A percentile compares a stretch with the other conserved stretches of the same genome.
These are phyloP conservation scores for Hippoglossus stenolepis DNA, from an alignment of 2,113 vertebrate genomes.

Conservation along the genomic window DNA sequence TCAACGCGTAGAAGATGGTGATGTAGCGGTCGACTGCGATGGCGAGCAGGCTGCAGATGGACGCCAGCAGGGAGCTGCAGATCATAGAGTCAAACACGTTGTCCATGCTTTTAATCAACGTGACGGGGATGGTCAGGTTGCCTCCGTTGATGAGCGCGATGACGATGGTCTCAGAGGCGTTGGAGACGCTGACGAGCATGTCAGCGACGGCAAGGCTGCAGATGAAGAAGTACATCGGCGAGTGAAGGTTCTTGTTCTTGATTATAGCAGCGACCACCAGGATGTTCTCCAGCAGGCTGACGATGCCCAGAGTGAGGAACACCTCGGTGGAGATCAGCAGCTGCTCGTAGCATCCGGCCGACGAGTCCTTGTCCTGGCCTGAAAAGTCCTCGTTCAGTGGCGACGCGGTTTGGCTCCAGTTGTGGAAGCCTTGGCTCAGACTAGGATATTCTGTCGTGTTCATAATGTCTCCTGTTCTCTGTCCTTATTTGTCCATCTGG, in stretches of 20 bases:
- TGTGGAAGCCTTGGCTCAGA: slow-evolving; percentile 73
- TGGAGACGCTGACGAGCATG: slow-evolving; percentile 95
- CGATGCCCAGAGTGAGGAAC: slow-evolving; percentile 91
- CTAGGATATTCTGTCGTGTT: slow-evolving; percentile 82
- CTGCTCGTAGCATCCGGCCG: slow-evolving; percentile 91
- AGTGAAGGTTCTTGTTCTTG: slow-evolving; percentile 96
- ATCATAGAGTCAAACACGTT: slow-evolving; percentile 96
- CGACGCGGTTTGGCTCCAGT: slow-evolving; percentile 80
- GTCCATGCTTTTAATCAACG: slow-evolving; percentile 90
- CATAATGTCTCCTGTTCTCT: slow-evolving; percentile 74
- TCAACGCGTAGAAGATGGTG: slow-evolving; percentile 95
- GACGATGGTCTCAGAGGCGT: slow-evolving; percentile 93
- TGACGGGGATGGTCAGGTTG: slow-evolving; percentile 80
- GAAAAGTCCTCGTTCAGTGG: slow-evolving; percentile 67
- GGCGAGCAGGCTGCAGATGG: slow-evolving; percentile 94
- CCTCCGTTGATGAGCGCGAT: slow-evolving; percentile 90
- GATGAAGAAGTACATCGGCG: slow-evolving; percentile 98
- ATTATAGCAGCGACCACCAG: slow-evolving; percentile 91
- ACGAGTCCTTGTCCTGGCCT: slow-evolving; percentile 74
- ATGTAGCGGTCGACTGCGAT: slow-evolving; percentile 96
- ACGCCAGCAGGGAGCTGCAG: slow-evolving; percentile 94
- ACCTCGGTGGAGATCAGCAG: slow-evolving; percentile 92
- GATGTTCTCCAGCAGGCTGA: slow-evolving; percentile 93
- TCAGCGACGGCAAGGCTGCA: slow-evolving; percentile 95
- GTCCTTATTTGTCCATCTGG: neutral